Conservation (phyloP, 1,140 invertebrate species). For the Drosophila murphyi region DNA sequence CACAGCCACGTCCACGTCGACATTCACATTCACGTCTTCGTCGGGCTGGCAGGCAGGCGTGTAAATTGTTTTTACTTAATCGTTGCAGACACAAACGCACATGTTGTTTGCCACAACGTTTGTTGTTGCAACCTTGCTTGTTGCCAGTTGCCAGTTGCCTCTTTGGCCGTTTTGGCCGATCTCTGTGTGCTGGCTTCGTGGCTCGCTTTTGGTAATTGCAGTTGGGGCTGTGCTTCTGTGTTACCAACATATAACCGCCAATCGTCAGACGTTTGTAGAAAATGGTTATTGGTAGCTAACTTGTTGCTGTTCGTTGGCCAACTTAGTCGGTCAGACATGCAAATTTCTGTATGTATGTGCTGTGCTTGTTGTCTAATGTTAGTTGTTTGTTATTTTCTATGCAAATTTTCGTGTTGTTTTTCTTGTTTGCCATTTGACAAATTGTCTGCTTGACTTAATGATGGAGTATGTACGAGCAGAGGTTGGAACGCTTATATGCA, state of each 20-base stretch:
- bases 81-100: constrained; percentile 80
- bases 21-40: constrained; percentile 19
- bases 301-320: constrained; percentile 60
- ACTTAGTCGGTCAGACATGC: constrained; percentile 76
- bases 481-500: constrained; percentile 47
- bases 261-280: constrained; percentile 43
- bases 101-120: constrained; percentile 62
- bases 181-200: constrained; percentile 56
- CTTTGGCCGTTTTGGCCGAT: constrained; percentile 44
- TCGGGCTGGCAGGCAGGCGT: constrained; percentile 72
- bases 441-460: constrained; percentile 79
- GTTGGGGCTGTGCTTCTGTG: constrained; percentile 66
- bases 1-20: neutral
- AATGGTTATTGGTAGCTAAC: constrained; percentile 65
- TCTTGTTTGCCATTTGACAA: constrained; percentile 69
- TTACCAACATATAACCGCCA: constrained; percentile 45
- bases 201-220: constrained; percentile 78
- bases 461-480: constrained; percentile 51
- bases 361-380: constrained; percentile 67
- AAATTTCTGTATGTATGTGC: constrained; percentile 50
- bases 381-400: constrained; percentile 79
- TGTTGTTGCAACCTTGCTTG: neutral
- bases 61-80: constrained; percentile 84
- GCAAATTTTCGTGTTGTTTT: constrained; percentile 70
- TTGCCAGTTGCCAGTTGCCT: constrained; percentile 14